A percentile compares a stretch with the other conserved stretches of the same genome.
Conservation (phyloP, 2,888 invertebrate genomes). For the Caenorhabditis panamensis region DNA sequence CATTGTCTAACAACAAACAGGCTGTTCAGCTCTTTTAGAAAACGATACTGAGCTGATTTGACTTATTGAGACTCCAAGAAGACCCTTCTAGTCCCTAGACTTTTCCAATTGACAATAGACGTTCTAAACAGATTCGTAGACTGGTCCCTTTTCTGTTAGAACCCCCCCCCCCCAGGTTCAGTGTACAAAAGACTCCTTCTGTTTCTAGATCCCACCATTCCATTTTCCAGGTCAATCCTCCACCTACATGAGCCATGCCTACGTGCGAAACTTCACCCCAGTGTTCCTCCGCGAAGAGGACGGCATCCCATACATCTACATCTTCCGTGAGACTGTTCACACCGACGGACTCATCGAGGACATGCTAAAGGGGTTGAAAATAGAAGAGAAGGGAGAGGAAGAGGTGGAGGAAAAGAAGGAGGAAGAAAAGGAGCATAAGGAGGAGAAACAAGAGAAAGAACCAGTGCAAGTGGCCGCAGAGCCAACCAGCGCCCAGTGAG, state of each 20-base stretch:
- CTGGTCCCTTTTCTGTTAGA: too few species aligned
- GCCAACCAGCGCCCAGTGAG: constrained; percentile 8
- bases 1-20: too few species aligned
- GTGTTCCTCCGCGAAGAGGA: constrained; percentile 38
- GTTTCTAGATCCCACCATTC: too few species aligned
- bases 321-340: constrained; percentile 45
- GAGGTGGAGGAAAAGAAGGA: neutral
- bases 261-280: constrained; percentile 40
- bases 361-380: neutral
- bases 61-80: too few species aligned
- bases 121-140: too few species aligned
- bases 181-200: too few species aligned
- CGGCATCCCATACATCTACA: constrained; percentile 40
- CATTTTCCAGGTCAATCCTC: constrained; percentile 42
- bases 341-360: constrained; percentile 35
- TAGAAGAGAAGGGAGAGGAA: constrained; percentile 1
- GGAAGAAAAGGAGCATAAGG: neutral
- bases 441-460: neutral
- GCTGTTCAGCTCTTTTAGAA: too few species aligned
- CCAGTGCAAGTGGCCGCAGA: neutral
- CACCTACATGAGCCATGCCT: constrained; percentile 43
- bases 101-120: too few species aligned
- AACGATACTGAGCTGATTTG: too few species aligned
- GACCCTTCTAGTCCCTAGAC: too few species aligned
- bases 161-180: too few species aligned